Evolutionary conservation across 1,140 invertebrate species (phyloP), one percentile per base, ranked within the genome.

Genomic region (Euschistus heros): DNA sequence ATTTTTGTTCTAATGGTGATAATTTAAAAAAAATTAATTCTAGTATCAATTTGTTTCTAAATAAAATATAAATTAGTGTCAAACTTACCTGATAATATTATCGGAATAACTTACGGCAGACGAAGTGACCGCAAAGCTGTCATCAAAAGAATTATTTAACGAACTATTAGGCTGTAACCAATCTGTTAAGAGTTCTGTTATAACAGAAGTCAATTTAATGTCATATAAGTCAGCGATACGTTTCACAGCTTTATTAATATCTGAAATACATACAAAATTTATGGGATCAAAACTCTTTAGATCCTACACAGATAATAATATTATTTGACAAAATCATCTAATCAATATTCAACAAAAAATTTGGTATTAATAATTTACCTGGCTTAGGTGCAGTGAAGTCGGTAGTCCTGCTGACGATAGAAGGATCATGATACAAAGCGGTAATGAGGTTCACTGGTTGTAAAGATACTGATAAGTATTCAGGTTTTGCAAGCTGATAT

Each of bases 351-450:
- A 37, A 37, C 13, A 10, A 37, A 37, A 37, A 10, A 37, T 1
- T 13, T 37, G 33, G 13, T 37, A 37, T 37, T 13, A 37, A 37
- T 37, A 37, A 37, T 37, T 37, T 1, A 74, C 76, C 26, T 70
- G 68, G 69, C 78, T 78, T n/a, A 79, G n/a, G 37, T 24, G 27
- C 26, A n/a, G 33, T 15, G 26, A 65, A 62, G 47, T 59, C 22
- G 8, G 62, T 22, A 30, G 60, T 65, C 57, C 52, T 30, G 27
- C 70, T 65, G 10, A 75, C 68, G 67, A 78, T 76, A 46, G 75
- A 76, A 54, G 75, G 70, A 63, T 79, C 75, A 52, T 72, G 70
- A 64, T 79, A 79, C 6, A 79, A 65, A 61, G 73, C 71, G 18
- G 65, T 63, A 5, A 79, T 70, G 37, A 79, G 66, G 26, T 75